Base-by-base conservation (phyloP, 2,113 vertebrate species). In the Octodon degus region DNA sequence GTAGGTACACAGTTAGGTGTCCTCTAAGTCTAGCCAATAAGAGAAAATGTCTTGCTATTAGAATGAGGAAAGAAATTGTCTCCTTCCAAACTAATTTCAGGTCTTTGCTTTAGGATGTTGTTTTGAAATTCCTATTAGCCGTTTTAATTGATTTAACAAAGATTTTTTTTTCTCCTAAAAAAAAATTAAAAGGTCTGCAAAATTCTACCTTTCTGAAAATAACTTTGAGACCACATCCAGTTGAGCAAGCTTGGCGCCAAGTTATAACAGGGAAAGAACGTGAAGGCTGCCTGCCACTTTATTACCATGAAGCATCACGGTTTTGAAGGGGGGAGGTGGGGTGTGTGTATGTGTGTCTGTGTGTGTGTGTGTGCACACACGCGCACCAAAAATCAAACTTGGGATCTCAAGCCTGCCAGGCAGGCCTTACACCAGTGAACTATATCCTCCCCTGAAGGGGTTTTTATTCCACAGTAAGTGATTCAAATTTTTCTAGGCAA, bases 121-220 rank as follows among this genome's bases (percentile, higher is more conserved):
- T 58, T 94, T 81, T 81, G 84, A 96, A 90, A 97, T 60, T 86
- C 27, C 2, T 95, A 5, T 84, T 79, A 68, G 17, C 72, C 87
- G 77, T 93, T 94, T 93, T 80, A 91, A 89, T 62, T 84, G 86
- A 95, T 58, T 91, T 77, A 81, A 89, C 50, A 40, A 85, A 24
- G 67, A 63, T 12, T n/a, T 70, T 12, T 34, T 70, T 87, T 93
- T 55, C 58, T 80, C 62, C 20, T 76, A 37, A 93, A 82, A 93
- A 82, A 95, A 94, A 90, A 68, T 76, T 40, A 91, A 96, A 34
- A 79, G 68, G 25, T 63, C 50, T 85, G 68, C 62, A 70, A 12
- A 76, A 72, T 32, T 82, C n/a, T 84, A 76, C 14, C 40, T 89
- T 91, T 91, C 62, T 93, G 43, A 86, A 97, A 93, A 82, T 53